Conservation (phyloP, 2,113 vertebrate species). For the Rhinichthys klamathensis region DNA sequence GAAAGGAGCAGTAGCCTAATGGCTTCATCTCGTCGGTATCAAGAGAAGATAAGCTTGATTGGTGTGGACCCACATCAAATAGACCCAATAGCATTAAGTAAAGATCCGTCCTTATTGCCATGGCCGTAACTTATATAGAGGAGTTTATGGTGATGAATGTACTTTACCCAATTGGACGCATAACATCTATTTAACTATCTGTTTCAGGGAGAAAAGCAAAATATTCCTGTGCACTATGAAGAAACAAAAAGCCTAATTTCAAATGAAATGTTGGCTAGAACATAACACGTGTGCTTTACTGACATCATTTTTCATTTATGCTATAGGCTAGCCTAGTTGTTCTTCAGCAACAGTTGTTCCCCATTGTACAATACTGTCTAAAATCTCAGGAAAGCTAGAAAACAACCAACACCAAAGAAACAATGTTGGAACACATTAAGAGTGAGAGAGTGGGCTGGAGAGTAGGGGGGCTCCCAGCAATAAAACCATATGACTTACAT, state of each 20-base stretch:
- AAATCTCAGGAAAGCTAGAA: constrained; percentile 34
- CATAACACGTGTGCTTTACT: neutral
- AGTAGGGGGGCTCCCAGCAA: constrained; percentile 59
- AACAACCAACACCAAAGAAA: constrained; percentile 60
- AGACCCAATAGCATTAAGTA: too few species aligned
- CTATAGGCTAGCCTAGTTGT: neutral
- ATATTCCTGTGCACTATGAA: neutral
- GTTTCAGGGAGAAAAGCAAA: neutral
- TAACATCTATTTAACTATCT: neutral
- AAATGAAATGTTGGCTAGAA: neutral
- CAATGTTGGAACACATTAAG: constrained; percentile 51
- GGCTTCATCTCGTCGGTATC: too few species aligned
- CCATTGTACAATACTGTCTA: neutral
- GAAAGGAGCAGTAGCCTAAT: too few species aligned
- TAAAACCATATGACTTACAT: constrained; percentile 70
- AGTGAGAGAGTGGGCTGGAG: constrained; percentile 44
- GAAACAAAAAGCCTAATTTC: neutral
- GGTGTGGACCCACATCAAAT: too few species aligned
- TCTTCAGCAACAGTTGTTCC: neutral
- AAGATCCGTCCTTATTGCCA: too few species aligned
- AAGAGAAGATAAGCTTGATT: too few species aligned
- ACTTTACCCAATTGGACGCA: neutral
- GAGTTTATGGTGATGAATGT: neutral
- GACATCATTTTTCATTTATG: neutral
- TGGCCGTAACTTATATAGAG: too few species aligned